Conservation (phyloP, 2,113 vertebrate genomes). For the Tragulus kanchil region DNA sequence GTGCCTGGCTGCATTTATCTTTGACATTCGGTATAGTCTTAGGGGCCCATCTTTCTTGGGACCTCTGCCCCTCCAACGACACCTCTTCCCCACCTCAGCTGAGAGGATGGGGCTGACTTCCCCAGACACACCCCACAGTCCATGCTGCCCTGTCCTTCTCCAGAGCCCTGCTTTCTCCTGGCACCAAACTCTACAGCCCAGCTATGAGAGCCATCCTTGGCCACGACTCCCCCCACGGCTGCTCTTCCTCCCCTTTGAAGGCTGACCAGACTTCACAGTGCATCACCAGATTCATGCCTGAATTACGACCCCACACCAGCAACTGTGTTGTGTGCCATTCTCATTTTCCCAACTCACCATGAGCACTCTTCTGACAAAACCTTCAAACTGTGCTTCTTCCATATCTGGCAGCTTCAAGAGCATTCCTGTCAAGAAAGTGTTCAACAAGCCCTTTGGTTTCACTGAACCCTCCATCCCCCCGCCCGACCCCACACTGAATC, state of each 20-base stretch:
- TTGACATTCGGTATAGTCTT: background rate
- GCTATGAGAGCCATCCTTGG: background rate
- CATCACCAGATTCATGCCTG: background rate
- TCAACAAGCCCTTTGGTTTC: background rate
- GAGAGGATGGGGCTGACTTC: background rate
- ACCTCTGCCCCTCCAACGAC: background rate
- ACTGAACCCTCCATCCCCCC: background rate
- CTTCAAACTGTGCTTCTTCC: background rate
- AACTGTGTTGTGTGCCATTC: background rate
- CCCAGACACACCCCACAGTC: fast-evolving
- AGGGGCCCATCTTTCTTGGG: background rate
- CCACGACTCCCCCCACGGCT: background rate
- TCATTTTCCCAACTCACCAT: background rate
- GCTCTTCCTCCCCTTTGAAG: background rate
- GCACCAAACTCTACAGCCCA: background rate
- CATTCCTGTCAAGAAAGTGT: background rate
- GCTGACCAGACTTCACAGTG: background rate
- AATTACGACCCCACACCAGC: fast-evolving
- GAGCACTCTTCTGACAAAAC: background rate
- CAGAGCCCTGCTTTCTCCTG: background rate
- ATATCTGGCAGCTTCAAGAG: background rate
- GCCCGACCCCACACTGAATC: background rate
- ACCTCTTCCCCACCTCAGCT: background rate
- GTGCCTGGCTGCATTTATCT: background rate
- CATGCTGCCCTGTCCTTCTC: background rate